These are phyloP conservation scores for Halyomorpha halys DNA, from an alignment of 1,140 invertebrate species.

Conservation along the genomic window DNA sequence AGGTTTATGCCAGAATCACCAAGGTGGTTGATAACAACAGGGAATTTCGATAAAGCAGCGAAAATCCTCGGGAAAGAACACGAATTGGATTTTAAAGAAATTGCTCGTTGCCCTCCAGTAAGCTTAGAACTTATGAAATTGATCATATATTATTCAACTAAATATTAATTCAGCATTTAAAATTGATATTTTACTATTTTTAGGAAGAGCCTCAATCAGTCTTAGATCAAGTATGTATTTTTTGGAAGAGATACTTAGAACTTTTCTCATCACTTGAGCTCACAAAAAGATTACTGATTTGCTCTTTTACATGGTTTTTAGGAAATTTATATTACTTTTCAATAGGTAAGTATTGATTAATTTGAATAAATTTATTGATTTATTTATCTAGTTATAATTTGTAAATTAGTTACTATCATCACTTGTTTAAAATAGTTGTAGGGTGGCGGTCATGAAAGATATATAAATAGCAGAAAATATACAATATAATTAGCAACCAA, in stretches of 20 bases:
- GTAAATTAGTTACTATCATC: too few species aligned
- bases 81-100: background rate
- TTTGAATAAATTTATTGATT: background rate
- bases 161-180: too few species aligned
- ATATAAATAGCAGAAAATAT: too few species aligned
- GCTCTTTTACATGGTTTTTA: conserved; percentile 37
- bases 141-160: too few species aligned
- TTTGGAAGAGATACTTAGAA: conserved; percentile 22
- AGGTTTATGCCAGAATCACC: conserved; percentile 42
- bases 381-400: too few species aligned
- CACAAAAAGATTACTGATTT: conserved; percentile 33
- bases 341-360: conserved; percentile 31
- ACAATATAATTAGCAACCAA: too few species aligned
- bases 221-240: conserved; percentile 19
- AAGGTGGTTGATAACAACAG: conserved; percentile 38
- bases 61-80: conserved; percentile 24
- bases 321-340: conserved; percentile 42
- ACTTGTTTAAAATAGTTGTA: too few species aligned
- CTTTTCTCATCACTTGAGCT: conserved; percentile 32
- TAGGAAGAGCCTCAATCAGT: conserved; percentile 13
- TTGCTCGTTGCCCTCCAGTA: background rate
- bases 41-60: conserved; percentile 34
- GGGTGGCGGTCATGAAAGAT: too few species aligned
- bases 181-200: conserved; percentile 20
- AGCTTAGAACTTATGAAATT: too few species aligned